Evolutionary conservation across 2,797 vertebrate genomes (phyloP).

Genomic region (Clarias laeviceps): DNA sequence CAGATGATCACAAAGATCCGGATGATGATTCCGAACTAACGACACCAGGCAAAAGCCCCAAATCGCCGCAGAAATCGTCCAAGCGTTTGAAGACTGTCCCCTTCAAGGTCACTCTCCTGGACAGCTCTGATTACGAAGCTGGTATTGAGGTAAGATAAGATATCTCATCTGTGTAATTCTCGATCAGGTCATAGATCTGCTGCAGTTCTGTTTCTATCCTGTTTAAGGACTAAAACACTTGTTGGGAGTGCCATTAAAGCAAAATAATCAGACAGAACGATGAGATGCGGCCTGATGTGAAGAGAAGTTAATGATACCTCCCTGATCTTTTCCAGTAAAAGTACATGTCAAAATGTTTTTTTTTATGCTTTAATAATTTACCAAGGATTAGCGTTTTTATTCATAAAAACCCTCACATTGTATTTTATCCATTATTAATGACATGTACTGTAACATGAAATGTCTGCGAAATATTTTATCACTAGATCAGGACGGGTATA

Average conservation of each 20-base stretch:
- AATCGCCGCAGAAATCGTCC: constrained; percentile 90
- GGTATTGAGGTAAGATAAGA: constrained; percentile 85
- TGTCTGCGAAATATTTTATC: neutral
- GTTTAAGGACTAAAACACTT: neutral
- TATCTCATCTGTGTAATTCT: neutral
- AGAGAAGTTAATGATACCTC: neutral
- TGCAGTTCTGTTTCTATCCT: constrained; percentile 16
- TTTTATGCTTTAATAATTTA: neutral
- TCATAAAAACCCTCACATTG: neutral
- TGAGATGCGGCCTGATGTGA: neutral
- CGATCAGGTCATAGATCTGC: constrained; percentile 13
- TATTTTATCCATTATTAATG: neutral
- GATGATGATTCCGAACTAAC: constrained; percentile 90
- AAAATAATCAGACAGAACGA: neutral
- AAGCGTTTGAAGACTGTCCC: constrained; percentile 87
- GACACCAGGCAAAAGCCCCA: constrained; percentile 90
- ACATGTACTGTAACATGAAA: neutral
- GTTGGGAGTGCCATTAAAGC: neutral
- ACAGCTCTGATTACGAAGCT: constrained; percentile 86
- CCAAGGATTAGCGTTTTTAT: neutral
- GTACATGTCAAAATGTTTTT: neutral
- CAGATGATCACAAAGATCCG: constrained; percentile 81
- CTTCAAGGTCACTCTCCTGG: constrained; percentile 91
- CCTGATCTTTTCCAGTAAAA: neutral
- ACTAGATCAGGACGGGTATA: neutral